Evolutionary conservation across 2,888 invertebrate genomes (phyloP).

Genomic region (Ectobius pallidus): DNA sequence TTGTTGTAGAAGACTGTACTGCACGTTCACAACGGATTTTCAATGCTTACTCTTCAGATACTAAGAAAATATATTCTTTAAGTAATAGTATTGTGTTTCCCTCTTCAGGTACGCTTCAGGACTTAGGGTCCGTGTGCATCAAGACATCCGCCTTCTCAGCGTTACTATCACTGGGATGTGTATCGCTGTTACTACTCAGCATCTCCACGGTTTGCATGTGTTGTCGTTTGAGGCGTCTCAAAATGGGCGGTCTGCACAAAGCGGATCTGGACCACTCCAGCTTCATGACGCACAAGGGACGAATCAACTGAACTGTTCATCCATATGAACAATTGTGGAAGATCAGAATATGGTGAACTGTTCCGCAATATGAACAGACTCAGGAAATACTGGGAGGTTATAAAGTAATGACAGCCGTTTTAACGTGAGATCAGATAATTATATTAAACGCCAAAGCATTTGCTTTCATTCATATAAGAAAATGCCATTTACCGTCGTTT

Average conservation of each 20-base stretch:
- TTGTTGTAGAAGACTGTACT: too few relatives aligned
- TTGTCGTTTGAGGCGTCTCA: slow-evolving; percentile 68
- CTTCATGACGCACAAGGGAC: slow-evolving; percentile 69
- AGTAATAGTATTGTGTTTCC: neutral
- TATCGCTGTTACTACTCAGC: slow-evolving; percentile 72
- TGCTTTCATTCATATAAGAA: too few relatives aligned
- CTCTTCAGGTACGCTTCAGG: slow-evolving; percentile 42
- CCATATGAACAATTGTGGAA: neutral
- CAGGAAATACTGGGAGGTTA: neutral
- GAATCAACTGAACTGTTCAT: slow-evolving; percentile 59
- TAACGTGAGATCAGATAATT: neutral
- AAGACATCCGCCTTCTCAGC: slow-evolving; percentile 69
- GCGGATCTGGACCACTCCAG: slow-evolving; percentile 53
- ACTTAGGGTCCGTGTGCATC: slow-evolving; percentile 67
- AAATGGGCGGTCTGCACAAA: slow-evolving; percentile 48
- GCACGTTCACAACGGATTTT: too few relatives aligned
- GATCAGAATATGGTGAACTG: neutral
- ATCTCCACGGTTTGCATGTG: slow-evolving; percentile 78
- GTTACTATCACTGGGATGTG: slow-evolving; percentile 61
- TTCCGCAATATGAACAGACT: neutral
- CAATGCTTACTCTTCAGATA: too few relatives aligned
- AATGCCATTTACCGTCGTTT: too few relatives aligned
- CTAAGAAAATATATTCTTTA: too few relatives aligned
- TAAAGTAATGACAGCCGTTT: neutral
- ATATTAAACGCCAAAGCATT: neutral